Base-by-base conservation (phyloP, 2,888 invertebrate genomes). In the Cybosia mesomella region DNA sequence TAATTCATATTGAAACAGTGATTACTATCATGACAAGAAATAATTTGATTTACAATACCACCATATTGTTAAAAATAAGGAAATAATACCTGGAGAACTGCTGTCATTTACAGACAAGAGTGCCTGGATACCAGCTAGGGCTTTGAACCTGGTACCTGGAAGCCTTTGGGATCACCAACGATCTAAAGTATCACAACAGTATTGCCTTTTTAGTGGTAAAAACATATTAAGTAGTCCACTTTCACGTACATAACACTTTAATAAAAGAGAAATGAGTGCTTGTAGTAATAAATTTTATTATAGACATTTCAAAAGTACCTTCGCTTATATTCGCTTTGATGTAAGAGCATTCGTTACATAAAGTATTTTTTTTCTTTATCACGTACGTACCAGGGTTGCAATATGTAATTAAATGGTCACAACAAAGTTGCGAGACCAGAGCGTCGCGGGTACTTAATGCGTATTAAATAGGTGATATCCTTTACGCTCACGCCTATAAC, bases 1-100 rank as follows among this genome's bases (percentile, higher is more conserved):
- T n/a, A n/a, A n/a, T n/a, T 79, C 77, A 77, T 75, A 77, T 72
- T 71, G 72, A 75, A 82, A 82, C 77, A 81, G 77, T 75, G 75
- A 75, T 78, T 66, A 79, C 83, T 86, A 82, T 84, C 88, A 87
- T 85, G 87, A 82, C 84, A 82, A 85, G 82, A 85, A 83, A 85
- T 80, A 83, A 87, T 88, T 88, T 84, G 81, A 84, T 82, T 84
- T 18, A 9, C n/a, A n/a, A 49, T 8, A 49, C 82, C 77, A 81
- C 81, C 76, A 81, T 72, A 74, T 68, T 74, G 82, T 80, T 77
- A 83, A 79, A 77, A 55, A 13, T 22, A 2, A 54, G 11, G 22
- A 54, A 1, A 22, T 11, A 21, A 22, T 11, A 2, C 2, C 54
- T 13, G 22, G 54, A 11, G 15, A 22, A 55, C 9, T 49, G 49